Evolutionary conservation across 2,888 invertebrate species (phyloP), one percentile per base, ranked within the genome.

Genomic region (Eueremaeus valkanovi): DNA sequence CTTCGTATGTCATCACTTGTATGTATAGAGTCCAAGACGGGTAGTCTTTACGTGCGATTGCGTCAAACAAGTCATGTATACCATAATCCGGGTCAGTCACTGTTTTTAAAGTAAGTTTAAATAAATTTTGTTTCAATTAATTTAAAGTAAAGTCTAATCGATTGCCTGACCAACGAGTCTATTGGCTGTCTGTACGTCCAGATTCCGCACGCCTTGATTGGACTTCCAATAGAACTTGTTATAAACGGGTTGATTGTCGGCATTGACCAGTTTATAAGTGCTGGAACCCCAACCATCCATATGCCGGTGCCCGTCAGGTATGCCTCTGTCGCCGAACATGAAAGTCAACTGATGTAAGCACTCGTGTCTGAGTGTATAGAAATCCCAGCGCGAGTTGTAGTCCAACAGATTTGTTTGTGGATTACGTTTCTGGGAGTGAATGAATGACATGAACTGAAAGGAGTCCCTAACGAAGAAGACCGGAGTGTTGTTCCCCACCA

Each of bases 201-300:
- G 83, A 82, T 92, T 92, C 83, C 91, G 90, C 79, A 96, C 91
- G 33, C 92, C 92, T 84, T 95, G 95, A 84, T 95, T 88, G 24
- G 93, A 92, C 87, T 88, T 77, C 61, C 79, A 78, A 83, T 95
- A 95, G 87, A 95, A 96, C 86, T 95, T 96, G 78, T 92, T 93
- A 85, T 91, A 96, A 79, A 91, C 87, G 1, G 88, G 85, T 72
- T 90, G 88, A 49, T 81, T 83, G 75, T 89, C 86, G 13, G 86
- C 87, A 84, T 95, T 96, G 2, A 95, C 88, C 78, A 95, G 83
- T 83, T 95, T 95, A 83, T 93, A 97, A 0, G 95, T 94, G 83
- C 96, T 95, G 0, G 92, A 93, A 8, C 95, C 95, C 82, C 94
- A 96, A 51, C 96, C 96, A 82, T 96, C 92, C 95, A 97, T 95